Evolutionary conservation across 2,797 vertebrate species (phyloP).

Genomic region (Paramormyrops hopkinsi): DNA sequence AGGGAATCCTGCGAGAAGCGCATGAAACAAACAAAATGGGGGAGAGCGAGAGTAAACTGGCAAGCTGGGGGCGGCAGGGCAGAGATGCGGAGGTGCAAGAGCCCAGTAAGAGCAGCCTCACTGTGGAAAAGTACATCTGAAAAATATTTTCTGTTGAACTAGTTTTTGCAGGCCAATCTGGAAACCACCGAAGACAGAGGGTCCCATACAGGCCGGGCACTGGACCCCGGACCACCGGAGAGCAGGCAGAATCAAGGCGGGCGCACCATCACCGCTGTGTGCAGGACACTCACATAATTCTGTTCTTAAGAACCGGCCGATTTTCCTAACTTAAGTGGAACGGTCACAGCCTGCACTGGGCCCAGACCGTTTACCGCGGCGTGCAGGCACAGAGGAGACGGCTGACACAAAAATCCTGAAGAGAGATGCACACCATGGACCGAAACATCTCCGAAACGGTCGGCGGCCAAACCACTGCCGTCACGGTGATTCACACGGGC

Average conservation of each 20-base stretch:
- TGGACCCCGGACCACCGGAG: background rate
- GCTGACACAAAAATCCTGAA: background rate
- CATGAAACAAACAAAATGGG: background rate
- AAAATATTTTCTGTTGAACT: background rate
- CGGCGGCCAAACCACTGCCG: background rate
- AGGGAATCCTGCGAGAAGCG: background rate
- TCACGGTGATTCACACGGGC: constrained; percentile 21
- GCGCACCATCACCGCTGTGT: background rate
- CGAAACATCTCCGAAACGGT: background rate
- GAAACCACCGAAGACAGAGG: background rate
- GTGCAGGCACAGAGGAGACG: constrained; percentile 23
- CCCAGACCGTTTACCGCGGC: background rate
- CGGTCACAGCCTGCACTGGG: constrained; percentile 35
- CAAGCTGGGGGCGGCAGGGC: background rate
- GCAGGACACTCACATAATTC: background rate
- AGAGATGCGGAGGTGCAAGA: background rate
- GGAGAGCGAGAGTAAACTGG: background rate
- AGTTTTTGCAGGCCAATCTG: background rate
- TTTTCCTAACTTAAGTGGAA: constrained; percentile 52
- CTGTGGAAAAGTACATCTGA: constrained; percentile 1
- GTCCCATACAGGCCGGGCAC: background rate
- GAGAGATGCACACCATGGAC: background rate
- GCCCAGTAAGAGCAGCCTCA: background rate
- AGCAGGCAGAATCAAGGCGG: background rate
- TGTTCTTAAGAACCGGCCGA: background rate